phyloP scores from a whole-genome alignment of 1,140 invertebrate genomes.

The Hormaphis cornu region DNA sequence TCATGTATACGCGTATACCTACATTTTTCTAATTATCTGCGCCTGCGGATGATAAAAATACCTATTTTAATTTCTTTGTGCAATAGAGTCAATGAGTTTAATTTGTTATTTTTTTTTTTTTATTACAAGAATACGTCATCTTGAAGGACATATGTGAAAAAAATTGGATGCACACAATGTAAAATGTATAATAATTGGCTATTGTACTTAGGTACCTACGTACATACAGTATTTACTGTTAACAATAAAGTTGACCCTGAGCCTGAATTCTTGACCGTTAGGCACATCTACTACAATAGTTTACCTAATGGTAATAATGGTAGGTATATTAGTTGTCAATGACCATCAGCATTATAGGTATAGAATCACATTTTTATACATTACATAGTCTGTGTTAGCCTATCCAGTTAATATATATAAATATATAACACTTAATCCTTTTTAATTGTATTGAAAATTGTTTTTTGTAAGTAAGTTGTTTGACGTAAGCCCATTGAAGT shows the following conservation, averaged over 20 bases:
- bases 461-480: no score
- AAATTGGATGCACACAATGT: neutral
- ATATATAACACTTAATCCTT: neutral
- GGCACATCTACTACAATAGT: neutral
- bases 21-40: no score
- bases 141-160: neutral
- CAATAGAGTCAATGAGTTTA: neutral
- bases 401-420: neutral
- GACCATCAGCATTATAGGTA: neutral
- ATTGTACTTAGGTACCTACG: neutral
- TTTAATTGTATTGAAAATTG: no score
- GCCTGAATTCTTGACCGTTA: slow-evolving; percentile 2
- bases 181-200: slow-evolving; percentile 5
- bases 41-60: no score
- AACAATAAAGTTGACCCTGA: slow-evolving; percentile 25
- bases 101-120: neutral
- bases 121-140: neutral
- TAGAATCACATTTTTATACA: no score
- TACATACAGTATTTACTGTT: neutral
- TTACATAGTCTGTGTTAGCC: neutral
- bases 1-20: no score
- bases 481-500: no score
- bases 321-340: neutral
- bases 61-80: no score
- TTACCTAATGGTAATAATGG: neutral